These are phyloP conservation scores for Intellagama lesueurii DNA, from an alignment of 2,797 vertebrate genomes.

Conservation along the genomic window DNA sequence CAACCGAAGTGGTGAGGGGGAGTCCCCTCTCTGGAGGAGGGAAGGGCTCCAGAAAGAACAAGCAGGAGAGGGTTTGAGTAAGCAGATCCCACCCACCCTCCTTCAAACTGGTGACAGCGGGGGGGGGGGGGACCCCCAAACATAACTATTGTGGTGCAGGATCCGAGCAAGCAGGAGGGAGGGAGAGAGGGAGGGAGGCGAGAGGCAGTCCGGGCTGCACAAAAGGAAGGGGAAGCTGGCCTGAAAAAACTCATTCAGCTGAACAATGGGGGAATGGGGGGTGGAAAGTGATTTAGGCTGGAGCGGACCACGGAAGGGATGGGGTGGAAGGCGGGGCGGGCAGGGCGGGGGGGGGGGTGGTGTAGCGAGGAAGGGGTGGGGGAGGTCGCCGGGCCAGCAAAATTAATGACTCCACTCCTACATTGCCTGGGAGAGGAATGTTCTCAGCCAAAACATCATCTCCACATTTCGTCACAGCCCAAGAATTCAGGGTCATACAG, in stretches of 20 bases:
- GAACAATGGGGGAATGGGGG: slow-evolving; percentile 73
- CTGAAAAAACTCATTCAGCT: slow-evolving; percentile 42
- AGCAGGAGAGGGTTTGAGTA: not conserved
- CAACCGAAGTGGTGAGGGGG: too few species aligned
- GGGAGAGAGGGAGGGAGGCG: slow-evolving; percentile 63
- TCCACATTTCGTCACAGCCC: not conserved
- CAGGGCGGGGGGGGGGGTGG: slow-evolving; percentile 30
- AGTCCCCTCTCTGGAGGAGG: not conserved
- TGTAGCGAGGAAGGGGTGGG: not conserved
- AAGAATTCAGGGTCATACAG: not conserved
- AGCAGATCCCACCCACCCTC: not conserved
- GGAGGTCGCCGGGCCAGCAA: not conserved
- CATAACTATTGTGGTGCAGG: not conserved
- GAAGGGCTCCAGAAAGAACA: too few species aligned
- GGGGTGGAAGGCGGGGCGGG: not conserved
- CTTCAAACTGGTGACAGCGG: not conserved
- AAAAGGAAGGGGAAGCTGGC: slow-evolving; percentile 68
- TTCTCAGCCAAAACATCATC: not conserved
- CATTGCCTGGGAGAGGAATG: not conserved
- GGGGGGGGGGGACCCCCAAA: not conserved
- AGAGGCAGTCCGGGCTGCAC: slow-evolving; percentile 43
- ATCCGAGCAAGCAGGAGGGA: not conserved
- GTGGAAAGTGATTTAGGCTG: slow-evolving; percentile 69
- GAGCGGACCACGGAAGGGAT: slow-evolving; percentile 45
- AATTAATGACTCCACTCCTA: too few species aligned